A percentile compares a stretch with the other conserved stretches of the same genome.
Conservation (phyloP, 2,888 invertebrate species). For the Aporophyla lueneburgensis region DNA sequence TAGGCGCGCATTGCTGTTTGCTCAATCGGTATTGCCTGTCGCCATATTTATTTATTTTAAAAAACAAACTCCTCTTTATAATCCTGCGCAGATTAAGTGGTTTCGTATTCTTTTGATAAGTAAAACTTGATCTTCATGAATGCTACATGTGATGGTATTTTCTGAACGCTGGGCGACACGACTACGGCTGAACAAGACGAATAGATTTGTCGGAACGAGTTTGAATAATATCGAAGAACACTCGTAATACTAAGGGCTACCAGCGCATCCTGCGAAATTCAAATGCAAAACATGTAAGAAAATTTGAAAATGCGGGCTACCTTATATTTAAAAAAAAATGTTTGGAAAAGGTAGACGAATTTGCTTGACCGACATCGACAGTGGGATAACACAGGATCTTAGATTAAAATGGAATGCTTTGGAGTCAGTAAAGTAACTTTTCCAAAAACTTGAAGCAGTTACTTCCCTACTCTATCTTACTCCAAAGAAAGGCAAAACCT, state of each 20-base stretch:
- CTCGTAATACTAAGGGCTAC: too few species aligned
- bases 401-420: background rate
- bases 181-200: background rate
- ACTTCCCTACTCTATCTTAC: background rate
- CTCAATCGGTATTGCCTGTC: constrained; percentile 19
- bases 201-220: too few species aligned
- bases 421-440: background rate
- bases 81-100: constrained; percentile 29
- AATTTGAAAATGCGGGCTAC: too few species aligned
- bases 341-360: background rate
- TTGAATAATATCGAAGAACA: background rate
- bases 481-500: background rate
- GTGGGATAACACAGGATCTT: too few species aligned
- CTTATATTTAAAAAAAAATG: background rate
- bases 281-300: too few species aligned
- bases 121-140: constrained; percentile 11
- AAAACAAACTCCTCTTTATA: constrained; percentile 1
- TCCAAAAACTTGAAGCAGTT: too few species aligned
- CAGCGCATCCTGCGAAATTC: too few species aligned
- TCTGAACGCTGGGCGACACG: background rate
- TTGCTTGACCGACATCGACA: too few species aligned
- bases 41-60: background rate
- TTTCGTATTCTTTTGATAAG: constrained; percentile 12
- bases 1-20: background rate
- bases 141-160: background rate